Percentiles rank a stretch among this genome's conserved stretches.
Conservation (phyloP, 2,888 invertebrate species). For the Luffia ferchaultella region DNA sequence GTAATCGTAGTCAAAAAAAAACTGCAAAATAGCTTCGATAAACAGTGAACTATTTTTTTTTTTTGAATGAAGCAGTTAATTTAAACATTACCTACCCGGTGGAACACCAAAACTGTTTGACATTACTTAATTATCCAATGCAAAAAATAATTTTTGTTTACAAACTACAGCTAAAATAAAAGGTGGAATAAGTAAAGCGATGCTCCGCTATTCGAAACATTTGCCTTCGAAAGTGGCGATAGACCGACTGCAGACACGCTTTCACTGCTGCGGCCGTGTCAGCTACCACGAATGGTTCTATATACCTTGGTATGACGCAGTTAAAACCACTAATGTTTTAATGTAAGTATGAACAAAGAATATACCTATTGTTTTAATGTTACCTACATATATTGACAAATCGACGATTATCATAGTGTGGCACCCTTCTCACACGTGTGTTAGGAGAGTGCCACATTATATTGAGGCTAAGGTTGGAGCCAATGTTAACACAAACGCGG, state of each 20-base stretch:
- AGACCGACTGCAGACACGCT: slow-evolving; percentile 67
- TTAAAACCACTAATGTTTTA: background rate
- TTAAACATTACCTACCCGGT: too few species aligned
- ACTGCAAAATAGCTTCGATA: background rate
- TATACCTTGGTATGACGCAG: slow-evolving; percentile 55
- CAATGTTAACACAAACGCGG: too few species aligned
- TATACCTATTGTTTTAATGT: background rate
- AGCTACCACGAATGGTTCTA: slow-evolving; percentile 70
- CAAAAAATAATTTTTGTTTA: background rate
- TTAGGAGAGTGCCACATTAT: too few species aligned
- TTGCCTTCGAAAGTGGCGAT: slow-evolving; percentile 61
- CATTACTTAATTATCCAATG: too few species aligned
- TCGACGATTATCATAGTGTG: background rate
- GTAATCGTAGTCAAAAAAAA: background rate
- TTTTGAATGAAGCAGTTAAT: too few species aligned
- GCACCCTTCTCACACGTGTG: too few species aligned
- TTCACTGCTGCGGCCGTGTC: slow-evolving; percentile 70
- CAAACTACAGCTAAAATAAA: slow-evolving; percentile 44
- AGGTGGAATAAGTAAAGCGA: slow-evolving; percentile 65
- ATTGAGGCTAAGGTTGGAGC: too few species aligned
- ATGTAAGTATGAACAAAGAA: background rate
- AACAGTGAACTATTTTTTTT: background rate
- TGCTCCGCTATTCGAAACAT: slow-evolving; percentile 64
- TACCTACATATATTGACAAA: background rate
- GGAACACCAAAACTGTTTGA: too few species aligned